Conservation (phyloP, 2,888 invertebrate species). For the Nesidiocoris tenuis region DNA sequence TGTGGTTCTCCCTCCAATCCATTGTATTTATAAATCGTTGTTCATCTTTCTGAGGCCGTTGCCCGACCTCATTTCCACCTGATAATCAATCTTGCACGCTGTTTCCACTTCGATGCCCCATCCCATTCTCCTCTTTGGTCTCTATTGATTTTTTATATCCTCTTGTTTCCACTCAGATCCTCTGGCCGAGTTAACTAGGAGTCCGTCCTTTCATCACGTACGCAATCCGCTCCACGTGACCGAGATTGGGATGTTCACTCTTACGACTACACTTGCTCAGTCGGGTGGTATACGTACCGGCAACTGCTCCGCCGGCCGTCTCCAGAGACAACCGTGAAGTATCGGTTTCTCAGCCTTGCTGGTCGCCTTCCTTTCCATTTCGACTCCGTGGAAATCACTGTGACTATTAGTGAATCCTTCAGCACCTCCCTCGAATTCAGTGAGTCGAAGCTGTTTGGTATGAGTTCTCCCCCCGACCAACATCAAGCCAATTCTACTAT, state of each 20-base stretch:
- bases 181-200: constrained; percentile 12
- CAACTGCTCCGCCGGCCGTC: not conserved
- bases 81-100: constrained; percentile 36
- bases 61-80: constrained; percentile 36
- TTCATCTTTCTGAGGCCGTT: constrained; percentile 14
- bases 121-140: constrained; percentile 12
- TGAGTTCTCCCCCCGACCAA: no score
- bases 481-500: no score
- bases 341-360: not conserved
- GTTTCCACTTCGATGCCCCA: constrained; percentile 28
- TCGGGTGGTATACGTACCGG: not conserved
- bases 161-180: not conserved
- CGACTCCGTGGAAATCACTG: not conserved
- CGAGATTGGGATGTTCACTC: constrained; percentile 28
- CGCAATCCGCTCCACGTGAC: constrained; percentile 28
- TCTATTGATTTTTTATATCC: constrained; percentile 23
- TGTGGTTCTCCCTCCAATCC: no score
- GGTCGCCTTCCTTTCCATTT: no score
- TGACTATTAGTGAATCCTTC: no score
- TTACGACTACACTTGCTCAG: constrained; percentile 4
- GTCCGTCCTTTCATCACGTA: constrained; percentile 33
- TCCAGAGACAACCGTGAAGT: not conserved
- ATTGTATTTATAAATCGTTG: not conserved
- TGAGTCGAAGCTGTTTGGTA: no score
- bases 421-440: no score